These are phyloP conservation scores for Gnathonemus echidnorhynchus DNA, from an alignment of 2,113 vertebrate genomes.

Conservation along the genomic window DNA sequence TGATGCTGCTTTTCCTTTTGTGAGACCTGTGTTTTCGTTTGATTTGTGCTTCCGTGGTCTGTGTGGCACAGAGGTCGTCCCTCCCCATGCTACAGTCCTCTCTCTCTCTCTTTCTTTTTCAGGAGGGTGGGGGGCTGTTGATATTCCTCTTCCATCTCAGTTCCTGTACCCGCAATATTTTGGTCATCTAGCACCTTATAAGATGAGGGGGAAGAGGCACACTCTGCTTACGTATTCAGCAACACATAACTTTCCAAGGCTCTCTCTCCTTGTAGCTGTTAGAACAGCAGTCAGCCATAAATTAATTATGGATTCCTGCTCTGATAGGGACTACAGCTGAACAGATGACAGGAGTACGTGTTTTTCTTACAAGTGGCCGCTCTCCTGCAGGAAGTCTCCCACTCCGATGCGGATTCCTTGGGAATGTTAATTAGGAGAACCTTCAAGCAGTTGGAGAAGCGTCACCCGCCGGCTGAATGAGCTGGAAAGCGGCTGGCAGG, in stretches of 20 bases:
- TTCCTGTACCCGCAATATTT: not conserved
- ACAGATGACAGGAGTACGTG: conserved; percentile 21
- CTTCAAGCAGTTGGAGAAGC: conserved; percentile 9
- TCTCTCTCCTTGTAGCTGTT: conserved; percentile 41
- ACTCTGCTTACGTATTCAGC: conserved; percentile 52
- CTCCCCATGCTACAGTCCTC: not conserved
- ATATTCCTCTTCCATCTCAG: not conserved
- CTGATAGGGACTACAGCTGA: conserved; percentile 50
- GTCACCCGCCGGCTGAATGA: not conserved
- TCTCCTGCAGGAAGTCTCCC: conserved; percentile 43
- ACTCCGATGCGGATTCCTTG: conserved; percentile 29
- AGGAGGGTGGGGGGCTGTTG: not conserved
- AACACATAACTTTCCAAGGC: conserved; percentile 50
- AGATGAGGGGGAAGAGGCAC: not conserved
- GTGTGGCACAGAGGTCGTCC: not conserved
- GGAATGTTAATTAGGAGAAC: conserved; percentile 21
- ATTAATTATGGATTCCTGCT: conserved; percentile 62
- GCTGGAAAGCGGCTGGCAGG: not conserved
- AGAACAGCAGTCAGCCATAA: conserved; percentile 55
- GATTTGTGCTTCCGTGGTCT: not conserved
- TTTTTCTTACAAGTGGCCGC: conserved; percentile 37
- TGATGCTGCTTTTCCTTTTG: not conserved
- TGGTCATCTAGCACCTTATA: not conserved
- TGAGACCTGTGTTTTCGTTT: not conserved
- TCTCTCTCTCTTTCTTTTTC: not conserved